Conservation (phyloP, 1,140 invertebrate genomes). For the Brachionus sp. region DNA sequence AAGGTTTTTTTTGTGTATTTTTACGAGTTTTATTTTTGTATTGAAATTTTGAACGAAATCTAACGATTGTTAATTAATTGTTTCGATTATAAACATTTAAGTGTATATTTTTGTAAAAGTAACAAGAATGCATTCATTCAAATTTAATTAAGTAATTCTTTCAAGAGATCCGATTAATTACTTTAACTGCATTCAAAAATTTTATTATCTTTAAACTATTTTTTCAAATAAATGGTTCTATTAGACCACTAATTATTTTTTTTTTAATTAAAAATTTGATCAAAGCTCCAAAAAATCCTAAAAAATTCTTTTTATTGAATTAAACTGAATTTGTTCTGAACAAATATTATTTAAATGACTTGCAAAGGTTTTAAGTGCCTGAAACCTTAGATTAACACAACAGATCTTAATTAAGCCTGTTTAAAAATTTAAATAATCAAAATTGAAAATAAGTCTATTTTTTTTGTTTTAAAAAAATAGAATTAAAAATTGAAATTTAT, state of each 20-base stretch:
- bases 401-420: background rate
- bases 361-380: background rate
- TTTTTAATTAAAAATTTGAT: background rate
- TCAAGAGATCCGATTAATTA: background rate
- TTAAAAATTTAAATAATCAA: background rate
- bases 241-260: background rate
- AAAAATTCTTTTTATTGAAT: background rate
- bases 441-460: background rate
- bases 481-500: too few species aligned
- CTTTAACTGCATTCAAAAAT: background rate
- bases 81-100: background rate
- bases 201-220: background rate
- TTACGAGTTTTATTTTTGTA: slow-evolving; percentile 10
- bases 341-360: background rate
- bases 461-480: too few species aligned
- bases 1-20: background rate
- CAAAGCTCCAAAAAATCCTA: background rate
- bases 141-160: background rate
- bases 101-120: background rate
- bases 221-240: slow-evolving; percentile 3
- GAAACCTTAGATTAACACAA: background rate
- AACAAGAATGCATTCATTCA: background rate
- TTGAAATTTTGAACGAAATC: background rate
- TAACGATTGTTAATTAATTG: background rate
- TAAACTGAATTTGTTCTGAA: background rate